Conservation (phyloP, 1,140 invertebrate species). For the Oedothorax gibbosus region DNA sequence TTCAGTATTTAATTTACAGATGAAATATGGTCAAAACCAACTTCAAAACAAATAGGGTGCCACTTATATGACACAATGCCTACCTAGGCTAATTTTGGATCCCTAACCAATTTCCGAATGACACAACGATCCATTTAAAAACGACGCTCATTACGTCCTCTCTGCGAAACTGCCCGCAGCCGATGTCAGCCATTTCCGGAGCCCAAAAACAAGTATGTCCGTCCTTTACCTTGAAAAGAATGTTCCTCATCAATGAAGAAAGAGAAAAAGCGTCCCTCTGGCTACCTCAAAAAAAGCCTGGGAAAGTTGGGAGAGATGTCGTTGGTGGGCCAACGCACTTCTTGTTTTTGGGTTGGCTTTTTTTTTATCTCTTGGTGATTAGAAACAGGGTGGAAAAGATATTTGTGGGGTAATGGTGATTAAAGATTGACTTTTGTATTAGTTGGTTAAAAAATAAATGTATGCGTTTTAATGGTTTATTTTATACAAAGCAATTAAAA, state of each 20-base stretch:
- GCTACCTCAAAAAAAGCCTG: constrained; percentile 14
- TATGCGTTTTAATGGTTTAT: no score
- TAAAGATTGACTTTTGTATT: no score
- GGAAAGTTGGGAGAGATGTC: constrained; percentile 29
- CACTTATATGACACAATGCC: no score
- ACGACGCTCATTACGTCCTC: not conserved
- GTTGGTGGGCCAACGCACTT: not conserved
- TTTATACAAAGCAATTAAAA: no score
- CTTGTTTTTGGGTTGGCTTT: not conserved
- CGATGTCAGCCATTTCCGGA: constrained; percentile 41
- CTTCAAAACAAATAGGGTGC: no score
- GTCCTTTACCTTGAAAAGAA: constrained; percentile 51
- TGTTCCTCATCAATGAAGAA: constrained; percentile 13
- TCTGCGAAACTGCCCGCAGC: not conserved
- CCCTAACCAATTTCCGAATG: no score
- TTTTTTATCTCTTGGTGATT: not conserved
- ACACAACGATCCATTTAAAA: not conserved
- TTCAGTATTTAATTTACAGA: no score
- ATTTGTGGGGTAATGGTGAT: no score
- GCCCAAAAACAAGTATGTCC: constrained; percentile 17
- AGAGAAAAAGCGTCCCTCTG: constrained; percentile 25
- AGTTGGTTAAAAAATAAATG: no score
- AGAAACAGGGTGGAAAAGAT: not conserved
- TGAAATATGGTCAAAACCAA: no score
- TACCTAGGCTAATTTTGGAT: no score